Evolutionary conservation across 2,888 invertebrate species (phyloP).

Genomic region (Patella ulyssiponensis): DNA sequence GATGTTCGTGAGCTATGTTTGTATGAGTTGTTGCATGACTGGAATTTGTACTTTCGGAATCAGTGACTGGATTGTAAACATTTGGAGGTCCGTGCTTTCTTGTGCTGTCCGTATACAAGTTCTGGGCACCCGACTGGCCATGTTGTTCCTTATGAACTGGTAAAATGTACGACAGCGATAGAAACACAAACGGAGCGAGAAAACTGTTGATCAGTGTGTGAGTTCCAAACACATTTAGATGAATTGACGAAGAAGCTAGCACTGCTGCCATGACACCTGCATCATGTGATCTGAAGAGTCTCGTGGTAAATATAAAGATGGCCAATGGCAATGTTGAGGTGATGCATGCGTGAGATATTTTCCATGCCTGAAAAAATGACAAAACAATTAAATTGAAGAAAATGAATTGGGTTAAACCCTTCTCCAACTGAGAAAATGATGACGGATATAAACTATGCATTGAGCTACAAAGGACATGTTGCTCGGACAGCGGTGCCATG

Average conservation of each 20-base stretch:
- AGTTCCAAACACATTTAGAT: constrained; percentile 57
- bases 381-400: not conserved
- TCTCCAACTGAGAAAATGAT: too few species aligned
- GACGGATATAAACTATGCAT: too few species aligned
- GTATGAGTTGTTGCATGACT: not conserved
- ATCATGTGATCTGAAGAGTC: constrained; percentile 45
- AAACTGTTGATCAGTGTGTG: constrained; percentile 63
- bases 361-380: constrained; percentile 48
- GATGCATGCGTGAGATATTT: constrained; percentile 45
- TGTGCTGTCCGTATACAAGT: too few species aligned
- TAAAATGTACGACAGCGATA: constrained; percentile 24
- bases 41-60: not conserved
- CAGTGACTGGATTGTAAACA: not conserved
- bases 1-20: too few species aligned
- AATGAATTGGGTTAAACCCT: too few species aligned
- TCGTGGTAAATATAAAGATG: constrained; percentile 46
- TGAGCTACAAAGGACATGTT: too few species aligned
- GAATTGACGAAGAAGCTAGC: constrained; percentile 48
- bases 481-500: too few species aligned
- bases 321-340: constrained; percentile 51
- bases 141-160: not conserved
- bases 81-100: too few species aligned
- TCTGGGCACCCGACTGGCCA: not conserved
- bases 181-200: constrained; percentile 52
- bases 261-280: constrained; percentile 49